phyloP scores from a whole-genome alignment of 2,113 vertebrate genomes.

The Psilopogon haemacephalus region DNA sequence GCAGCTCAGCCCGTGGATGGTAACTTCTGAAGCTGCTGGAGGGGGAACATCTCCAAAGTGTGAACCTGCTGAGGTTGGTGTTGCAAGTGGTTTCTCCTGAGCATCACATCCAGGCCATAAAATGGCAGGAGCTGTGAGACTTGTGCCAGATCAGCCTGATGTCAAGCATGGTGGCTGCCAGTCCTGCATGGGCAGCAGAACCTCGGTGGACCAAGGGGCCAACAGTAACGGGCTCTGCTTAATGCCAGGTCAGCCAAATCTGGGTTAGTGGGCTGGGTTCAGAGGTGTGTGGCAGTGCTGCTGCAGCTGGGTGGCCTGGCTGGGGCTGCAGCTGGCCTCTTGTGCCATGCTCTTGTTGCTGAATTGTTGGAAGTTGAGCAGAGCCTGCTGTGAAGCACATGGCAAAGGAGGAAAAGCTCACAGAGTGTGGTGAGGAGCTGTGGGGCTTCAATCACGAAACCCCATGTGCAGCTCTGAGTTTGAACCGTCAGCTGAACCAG shows the following conservation, averaged over 20 bases:
- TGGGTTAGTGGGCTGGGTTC: background rate
- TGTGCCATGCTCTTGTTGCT: rapidly evolving
- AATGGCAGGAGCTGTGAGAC: background rate
- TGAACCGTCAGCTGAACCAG: background rate
- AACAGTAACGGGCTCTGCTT: background rate
- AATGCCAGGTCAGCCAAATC: background rate
- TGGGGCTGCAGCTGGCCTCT: background rate
- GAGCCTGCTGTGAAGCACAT: background rate
- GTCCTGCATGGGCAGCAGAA: background rate
- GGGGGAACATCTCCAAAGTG: rapidly evolving
- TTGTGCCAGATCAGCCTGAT: background rate
- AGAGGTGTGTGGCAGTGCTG: background rate
- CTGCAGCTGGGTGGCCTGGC: rapidly evolving
- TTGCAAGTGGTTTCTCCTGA: background rate
- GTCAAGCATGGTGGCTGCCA: rapidly evolving
- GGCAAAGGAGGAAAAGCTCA: background rate
- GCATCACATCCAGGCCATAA: background rate
- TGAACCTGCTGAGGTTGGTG: background rate
- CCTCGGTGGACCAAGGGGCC: background rate
- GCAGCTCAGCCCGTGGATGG: background rate
- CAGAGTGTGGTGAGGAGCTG: background rate
- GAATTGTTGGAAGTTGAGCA: background rate
- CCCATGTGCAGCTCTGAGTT: background rate
- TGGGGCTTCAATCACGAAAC: background rate
- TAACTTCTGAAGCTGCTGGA: background rate